Percentiles rank a stretch among this genome's conserved stretches.
These are phyloP conservation scores for Siniperca chuatsi DNA, from an alignment of 2,113 vertebrate genomes.

Conservation along the genomic window DNA sequence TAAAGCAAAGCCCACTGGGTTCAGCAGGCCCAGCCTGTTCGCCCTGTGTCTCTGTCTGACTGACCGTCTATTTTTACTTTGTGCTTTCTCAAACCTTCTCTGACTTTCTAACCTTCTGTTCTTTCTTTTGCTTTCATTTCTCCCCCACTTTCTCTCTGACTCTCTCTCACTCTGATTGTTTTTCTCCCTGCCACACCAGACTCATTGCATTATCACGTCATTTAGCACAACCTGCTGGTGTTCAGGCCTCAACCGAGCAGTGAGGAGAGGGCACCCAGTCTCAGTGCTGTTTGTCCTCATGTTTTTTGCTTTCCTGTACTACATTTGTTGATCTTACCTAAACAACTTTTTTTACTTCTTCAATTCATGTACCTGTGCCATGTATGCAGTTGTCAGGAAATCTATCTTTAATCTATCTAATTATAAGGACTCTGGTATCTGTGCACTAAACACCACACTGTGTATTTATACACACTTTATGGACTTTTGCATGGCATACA, in stretches of 20 bases:
- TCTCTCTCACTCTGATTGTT: background rate
- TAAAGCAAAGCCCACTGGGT: constrained; percentile 8
- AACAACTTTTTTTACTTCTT: background rate
- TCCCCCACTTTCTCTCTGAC: background rate
- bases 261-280: background rate
- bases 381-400: background rate
- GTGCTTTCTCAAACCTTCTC: background rate
- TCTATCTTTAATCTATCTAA: background rate
- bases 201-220: background rate
- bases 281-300: background rate
- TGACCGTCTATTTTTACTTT: constrained; percentile 16
- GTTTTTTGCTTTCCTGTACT: background rate
- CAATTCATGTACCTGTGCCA: background rate
- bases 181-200: background rate
- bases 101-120: background rate
- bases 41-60: constrained; percentile 9
- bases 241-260: background rate
- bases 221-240: constrained; percentile 20
- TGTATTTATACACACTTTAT: background rate
- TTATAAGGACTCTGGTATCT: background rate
- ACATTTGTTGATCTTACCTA: background rate
- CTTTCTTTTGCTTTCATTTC: background rate
- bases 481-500: background rate
- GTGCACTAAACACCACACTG: background rate
- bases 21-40: background rate